Base-by-base conservation (phyloP, 1,140 invertebrate species). In the Drosophila biarmipes region DNA sequence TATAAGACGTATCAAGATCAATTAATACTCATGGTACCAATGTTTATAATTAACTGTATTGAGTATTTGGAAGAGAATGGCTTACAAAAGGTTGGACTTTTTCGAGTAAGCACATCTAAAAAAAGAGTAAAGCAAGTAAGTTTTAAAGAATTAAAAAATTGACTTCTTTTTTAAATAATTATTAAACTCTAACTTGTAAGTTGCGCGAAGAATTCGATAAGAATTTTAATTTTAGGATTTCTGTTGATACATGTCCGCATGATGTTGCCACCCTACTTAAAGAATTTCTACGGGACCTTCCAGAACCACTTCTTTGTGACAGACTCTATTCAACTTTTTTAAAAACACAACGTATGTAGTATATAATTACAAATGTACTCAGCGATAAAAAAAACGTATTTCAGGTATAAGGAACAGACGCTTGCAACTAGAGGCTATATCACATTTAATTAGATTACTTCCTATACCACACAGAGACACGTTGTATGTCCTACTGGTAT, bases 191-290 rank as follows among this genome's bases (percentile, higher is more conserved):
- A 12, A 21, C n/a, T 34, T 40, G 14, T 2, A 89, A 98, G 97
- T 93, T 98, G 63, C 93, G 97, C 42, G 97, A 98, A 92, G 97
- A 98, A 54, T 98, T 98, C 92, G 97, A 98, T 92, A 95, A 94
- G 71, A 96, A 96, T 12, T 94, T 95, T 74, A 95, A 97, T 75
- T 95, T 96, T 4, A 93, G 94, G 55, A 93, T 98, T 74, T 95
- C 96, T 31, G 93, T 95, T 6, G 96, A 97, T 42, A 95, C 96
- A 71, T 97, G 97, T 93, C 97, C 97, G 0, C 97, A 98, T 90
- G 98, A 99, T 90, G 96, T 99, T 17, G 98, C 97, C 4, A 96
- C 97, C 0, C 93, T 99, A 19, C 93, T 99, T 1, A 99, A 99
- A 91, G 98, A 99, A 91, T 98, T 96, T 93, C 95, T 99, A 73